phyloP scores from a whole-genome alignment of 2,113 vertebrate species.

The Sylvia atricapilla region DNA sequence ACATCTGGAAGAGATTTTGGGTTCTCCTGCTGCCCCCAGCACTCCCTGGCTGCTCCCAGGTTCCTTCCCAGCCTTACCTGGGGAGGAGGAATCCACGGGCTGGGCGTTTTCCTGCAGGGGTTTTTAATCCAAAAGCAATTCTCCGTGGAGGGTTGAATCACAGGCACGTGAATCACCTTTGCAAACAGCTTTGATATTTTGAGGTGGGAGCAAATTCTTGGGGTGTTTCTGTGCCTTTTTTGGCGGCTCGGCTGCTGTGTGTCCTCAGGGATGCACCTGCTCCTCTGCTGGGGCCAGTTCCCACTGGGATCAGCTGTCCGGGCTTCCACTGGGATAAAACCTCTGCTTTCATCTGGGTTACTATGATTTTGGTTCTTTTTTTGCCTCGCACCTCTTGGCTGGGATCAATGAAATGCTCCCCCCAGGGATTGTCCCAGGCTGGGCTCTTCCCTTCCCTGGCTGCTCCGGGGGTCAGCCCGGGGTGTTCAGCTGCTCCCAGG shows the following conservation, averaged over 20 bases:
- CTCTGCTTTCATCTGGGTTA: background rate
- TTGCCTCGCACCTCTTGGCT: conserved; percentile 50
- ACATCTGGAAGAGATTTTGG: conserved; percentile 63
- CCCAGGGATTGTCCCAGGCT: background rate
- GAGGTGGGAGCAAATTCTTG: background rate
- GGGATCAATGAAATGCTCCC: conserved; percentile 66
- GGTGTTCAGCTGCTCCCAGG: conserved; percentile 31
- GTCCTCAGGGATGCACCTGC: conserved; percentile 12
- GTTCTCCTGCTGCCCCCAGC: conserved; percentile 29
- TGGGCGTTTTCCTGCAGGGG: background rate
- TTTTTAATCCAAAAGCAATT: background rate
- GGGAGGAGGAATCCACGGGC: background rate
- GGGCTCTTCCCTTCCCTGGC: conserved; percentile 53
- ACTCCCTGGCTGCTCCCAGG: background rate
- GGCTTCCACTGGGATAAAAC: background rate
- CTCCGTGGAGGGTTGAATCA: background rate
- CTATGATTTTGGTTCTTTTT: background rate
- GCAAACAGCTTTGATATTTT: background rate
- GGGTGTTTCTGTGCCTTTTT: background rate
- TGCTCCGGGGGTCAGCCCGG: too few relatives aligned
- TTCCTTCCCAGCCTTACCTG: background rate
- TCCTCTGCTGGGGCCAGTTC: background rate
- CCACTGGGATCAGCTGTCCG: background rate
- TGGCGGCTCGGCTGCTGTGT: background rate
- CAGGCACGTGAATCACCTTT: background rate